These are phyloP conservation scores for Oscheius onirici DNA, from an alignment of 2,888 invertebrate genomes.

Conservation along the genomic window DNA sequence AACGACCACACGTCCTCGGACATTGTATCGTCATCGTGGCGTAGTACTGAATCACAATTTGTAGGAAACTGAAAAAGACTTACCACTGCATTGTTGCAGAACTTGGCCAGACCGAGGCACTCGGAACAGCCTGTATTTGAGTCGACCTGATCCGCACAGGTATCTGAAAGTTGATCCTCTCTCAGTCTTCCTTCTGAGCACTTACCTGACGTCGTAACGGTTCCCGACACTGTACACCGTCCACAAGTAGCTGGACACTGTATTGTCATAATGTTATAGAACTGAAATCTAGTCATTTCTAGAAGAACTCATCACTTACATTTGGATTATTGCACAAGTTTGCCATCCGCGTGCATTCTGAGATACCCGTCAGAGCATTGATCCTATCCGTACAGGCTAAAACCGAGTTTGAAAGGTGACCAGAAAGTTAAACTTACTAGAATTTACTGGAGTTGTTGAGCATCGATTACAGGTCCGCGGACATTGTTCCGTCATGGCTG, in stretches of 20 bases:
- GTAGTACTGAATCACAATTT: conserved; percentile 12
- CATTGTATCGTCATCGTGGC: conserved; percentile 9
- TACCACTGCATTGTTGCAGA: conserved; percentile 8
- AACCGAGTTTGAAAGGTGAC: not conserved
- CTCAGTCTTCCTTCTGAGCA: not conserved
- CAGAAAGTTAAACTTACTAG: not conserved
- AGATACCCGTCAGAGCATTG: not conserved
- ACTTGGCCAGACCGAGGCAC: not conserved
- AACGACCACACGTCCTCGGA: conserved; percentile 2
- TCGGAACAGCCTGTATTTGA: not conserved
- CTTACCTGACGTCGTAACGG: not conserved
- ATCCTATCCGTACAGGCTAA: not conserved
- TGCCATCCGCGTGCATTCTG: not conserved
- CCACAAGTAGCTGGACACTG: conserved; percentile 11
- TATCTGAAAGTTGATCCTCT: not conserved
- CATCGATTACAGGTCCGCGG: conserved; percentile 9
- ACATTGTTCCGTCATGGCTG: conserved; percentile 1
- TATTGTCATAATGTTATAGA: not conserved
- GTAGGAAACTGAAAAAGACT: not conserved
- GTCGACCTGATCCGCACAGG: not conserved
- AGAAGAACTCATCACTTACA: not conserved
- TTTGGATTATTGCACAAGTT: not conserved
- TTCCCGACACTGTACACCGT: not conserved
- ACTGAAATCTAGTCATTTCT: not conserved
- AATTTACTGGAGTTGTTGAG: not conserved